Evolutionary conservation across 2,797 vertebrate species (phyloP).

Genomic region (Propithecus deckenii): DNA sequence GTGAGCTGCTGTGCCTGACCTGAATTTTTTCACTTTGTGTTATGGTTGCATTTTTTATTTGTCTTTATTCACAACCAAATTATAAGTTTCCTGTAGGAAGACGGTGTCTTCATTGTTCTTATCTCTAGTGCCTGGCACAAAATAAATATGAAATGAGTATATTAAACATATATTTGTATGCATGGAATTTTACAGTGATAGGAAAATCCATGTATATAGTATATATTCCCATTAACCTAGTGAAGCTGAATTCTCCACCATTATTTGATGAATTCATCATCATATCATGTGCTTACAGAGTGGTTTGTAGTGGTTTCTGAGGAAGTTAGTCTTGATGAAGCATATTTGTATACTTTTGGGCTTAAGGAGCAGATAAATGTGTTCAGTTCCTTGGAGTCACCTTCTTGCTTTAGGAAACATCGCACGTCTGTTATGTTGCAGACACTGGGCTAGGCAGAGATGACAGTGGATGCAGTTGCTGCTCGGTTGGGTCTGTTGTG

Average conservation of each 20-base stretch:
- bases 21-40: neutral
- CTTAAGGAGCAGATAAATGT: neutral
- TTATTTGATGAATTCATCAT: neutral
- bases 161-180: neutral
- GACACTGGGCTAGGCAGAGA: neutral
- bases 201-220: neutral
- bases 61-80: neutral
- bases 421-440: fast-evolving
- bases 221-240: fast-evolving
- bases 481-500: fast-evolving
- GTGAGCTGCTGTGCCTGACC: neutral
- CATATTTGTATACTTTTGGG: neutral
- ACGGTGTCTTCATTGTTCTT: neutral
- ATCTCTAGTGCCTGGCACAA: neutral
- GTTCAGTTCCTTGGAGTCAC: neutral
- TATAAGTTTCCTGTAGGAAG: neutral
- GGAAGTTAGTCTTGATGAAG: neutral
- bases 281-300: neutral
- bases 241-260: fast-evolving
- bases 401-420: neutral
- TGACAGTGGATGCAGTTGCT: neutral
- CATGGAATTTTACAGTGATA: neutral
- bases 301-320: neutral
- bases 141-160: neutral
- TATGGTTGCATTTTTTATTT: neutral